Base-by-base conservation (phyloP, 2,113 vertebrate genomes). In the Cromileptes altivelis region DNA sequence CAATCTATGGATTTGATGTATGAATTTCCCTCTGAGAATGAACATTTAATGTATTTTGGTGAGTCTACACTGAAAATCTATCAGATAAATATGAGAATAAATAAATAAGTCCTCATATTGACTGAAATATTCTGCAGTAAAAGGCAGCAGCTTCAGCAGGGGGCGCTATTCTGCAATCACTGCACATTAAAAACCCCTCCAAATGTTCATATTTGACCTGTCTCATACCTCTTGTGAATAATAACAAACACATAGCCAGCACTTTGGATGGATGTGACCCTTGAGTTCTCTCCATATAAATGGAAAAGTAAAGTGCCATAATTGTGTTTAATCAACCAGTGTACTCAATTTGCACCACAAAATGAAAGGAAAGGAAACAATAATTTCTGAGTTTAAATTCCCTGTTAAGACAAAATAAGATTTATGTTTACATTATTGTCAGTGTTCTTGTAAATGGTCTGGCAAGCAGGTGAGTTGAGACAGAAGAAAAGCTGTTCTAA, bases 161-260 rank as follows among this genome's bases (percentile, higher is more conserved):
- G 78, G 89, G 89, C 75, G 27, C 50, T 85, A 82, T 85, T 90
- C 80, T 87, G 90, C 89, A 87, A 17, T 33, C 1, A 21, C 56
- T 65, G 47, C 18, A 40, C 49, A 45, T 52, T 40, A 3, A 75
- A 75, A 53, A 52, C 52, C 55, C 55, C 49, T 68, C 3, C n/a
- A 25, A 42, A 7, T 61, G n/a, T 1, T 68, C 40, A 45, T 52
- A 19, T 60, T 6, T 65, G 19, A 37, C 1, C 15, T 25, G 64
- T 23, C 3, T 65, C 30, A 23, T 67, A 23, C n/a, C 13, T 40
- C 7, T 21, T 50, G 17, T 40, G 4, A 70, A 70, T 8, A 25
- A 60, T 17, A 68, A 23, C 18, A 37, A 18, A 7, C 33, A 58
- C 30, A 45, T 15, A 65, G 2, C 11, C 9, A 23, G 42, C 23